Evolutionary conservation across 2,888 invertebrate genomes (phyloP).

Genomic region (Orthonychiurus folsomi): DNA sequence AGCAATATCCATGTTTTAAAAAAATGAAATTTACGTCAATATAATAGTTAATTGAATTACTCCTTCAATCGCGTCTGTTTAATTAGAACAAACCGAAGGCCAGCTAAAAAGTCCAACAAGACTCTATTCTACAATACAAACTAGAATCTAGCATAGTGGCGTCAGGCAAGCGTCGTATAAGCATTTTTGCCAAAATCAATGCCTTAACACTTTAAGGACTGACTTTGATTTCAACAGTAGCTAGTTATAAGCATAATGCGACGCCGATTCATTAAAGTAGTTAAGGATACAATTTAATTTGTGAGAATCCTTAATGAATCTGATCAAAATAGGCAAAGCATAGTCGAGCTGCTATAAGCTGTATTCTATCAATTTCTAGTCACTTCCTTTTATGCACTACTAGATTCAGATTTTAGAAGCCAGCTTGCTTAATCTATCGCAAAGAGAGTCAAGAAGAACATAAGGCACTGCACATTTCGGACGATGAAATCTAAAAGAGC

Average conservation of each 20-base stretch:
- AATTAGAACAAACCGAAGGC: neutral
- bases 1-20: neutral
- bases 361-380: neutral
- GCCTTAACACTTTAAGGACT: too few relatives aligned
- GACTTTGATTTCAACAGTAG: too few relatives aligned
- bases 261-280: too few relatives aligned
- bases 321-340: neutral
- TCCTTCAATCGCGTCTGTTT: neutral
- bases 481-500: slow-evolving; percentile 1
- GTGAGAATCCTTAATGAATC: neutral
- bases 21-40: neutral
- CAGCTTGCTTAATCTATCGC: neutral
- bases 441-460: slow-evolving; percentile 16
- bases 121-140: too few relatives aligned
- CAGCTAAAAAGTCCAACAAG: too few relatives aligned
- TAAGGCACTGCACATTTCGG: slow-evolving; percentile 27
- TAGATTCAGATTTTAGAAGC: too few relatives aligned
- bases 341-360: neutral
- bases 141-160: too few relatives aligned
- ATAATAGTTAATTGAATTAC: neutral
- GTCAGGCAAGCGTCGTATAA: too few relatives aligned
- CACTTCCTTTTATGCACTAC: too few relatives aligned
- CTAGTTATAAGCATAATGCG: too few relatives aligned
- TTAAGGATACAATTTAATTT: neutral
- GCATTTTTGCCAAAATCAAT: too few relatives aligned